phyloP scores from a whole-genome alignment of 1,140 invertebrate genomes.

The Palaemon carinicauda region DNA sequence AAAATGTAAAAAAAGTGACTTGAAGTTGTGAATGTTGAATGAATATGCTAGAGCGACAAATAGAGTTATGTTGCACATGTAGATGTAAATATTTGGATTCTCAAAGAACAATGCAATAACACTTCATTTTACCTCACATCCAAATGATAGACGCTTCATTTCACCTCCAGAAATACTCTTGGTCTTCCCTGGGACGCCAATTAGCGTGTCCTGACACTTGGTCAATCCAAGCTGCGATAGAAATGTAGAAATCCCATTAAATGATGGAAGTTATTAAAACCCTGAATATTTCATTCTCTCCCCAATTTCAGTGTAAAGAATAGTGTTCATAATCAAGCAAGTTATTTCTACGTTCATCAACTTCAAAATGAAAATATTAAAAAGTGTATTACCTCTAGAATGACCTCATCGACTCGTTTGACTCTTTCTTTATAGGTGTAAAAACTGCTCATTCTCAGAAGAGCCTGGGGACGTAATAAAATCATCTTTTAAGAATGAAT shows the following conservation, averaged over 20 bases:
- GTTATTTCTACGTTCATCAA: background rate
- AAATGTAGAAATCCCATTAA: background rate
- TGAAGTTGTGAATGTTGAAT: background rate
- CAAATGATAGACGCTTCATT: slow-evolving; percentile 92
- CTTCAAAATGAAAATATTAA: background rate
- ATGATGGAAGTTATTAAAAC: background rate
- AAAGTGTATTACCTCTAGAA: slow-evolving; percentile 75
- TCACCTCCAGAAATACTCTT: slow-evolving; percentile 97
- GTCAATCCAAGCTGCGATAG: slow-evolving; percentile 76
- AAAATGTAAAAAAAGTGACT: background rate
- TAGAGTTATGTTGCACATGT: no score
- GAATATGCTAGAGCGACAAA: background rate
- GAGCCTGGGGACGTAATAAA: slow-evolving; percentile 63
- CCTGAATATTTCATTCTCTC: slow-evolving; percentile 72
- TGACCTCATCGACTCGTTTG: slow-evolving; percentile 86
- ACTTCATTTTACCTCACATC: slow-evolving; percentile 75
- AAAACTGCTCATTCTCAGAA: slow-evolving; percentile 88
- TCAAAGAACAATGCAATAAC: no score
- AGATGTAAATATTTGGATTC: no score
- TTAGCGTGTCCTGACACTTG: slow-evolving; percentile 87
- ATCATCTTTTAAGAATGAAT: no score
- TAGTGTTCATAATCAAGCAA: background rate
- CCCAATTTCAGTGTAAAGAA: background rate
- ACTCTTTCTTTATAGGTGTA: slow-evolving; percentile 80
- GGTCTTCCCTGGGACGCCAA: slow-evolving; percentile 78